Evolutionary conservation across 2,888 invertebrate genomes (phyloP), one percentile per base, ranked within the genome.

Genomic region (Himalopsyche tibetana): DNA sequence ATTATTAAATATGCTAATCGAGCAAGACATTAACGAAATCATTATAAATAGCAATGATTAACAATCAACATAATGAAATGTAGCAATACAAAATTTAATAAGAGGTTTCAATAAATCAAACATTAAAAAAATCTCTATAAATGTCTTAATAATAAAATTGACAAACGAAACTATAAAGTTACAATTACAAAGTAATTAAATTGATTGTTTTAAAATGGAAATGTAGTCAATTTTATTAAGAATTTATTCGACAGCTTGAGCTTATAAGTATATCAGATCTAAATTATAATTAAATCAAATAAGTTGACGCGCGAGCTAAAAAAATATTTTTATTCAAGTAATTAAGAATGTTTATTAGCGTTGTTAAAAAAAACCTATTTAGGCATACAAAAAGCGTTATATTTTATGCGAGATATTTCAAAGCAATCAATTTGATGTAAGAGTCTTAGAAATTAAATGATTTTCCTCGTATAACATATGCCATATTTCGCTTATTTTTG

Each of bases 241-340:
- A 51, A 51, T 74, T 74, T 36, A 74, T 74, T 74, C 11, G 74
- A 74, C 19, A 8, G 12, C 28, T 36, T 74, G 11, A 74, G 74
- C 74, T 74, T 74, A 38, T 74, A 38, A 74, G 15, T 74, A 38
- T 4, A 74, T 8, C 36, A 74, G 36, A 74, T 74, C 38, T 74
- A 74, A 28, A 74, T 74, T 74, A 36, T 38, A 74, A 74, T 74
- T 74, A 36, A 74, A 74, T 74, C 74, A 74, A 74, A 74, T 74
- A 74, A 38, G 9, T 38, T 36, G 74, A 74, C 74, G 11, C 36
- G 11, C 5, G 15, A 11, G 38, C 28, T 11, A 36, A 38, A 74
- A n/a, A 74, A 74, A 74, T 74, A 36, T 74, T 51, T 51, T 74
- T 74, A 74, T 74, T 74, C 36, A 36, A 6, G 36, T 74, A 74